Evolutionary conservation across 2,888 invertebrate genomes (phyloP), one percentile per base, ranked within the genome.

Genomic region (Palloptera scutellata): DNA sequence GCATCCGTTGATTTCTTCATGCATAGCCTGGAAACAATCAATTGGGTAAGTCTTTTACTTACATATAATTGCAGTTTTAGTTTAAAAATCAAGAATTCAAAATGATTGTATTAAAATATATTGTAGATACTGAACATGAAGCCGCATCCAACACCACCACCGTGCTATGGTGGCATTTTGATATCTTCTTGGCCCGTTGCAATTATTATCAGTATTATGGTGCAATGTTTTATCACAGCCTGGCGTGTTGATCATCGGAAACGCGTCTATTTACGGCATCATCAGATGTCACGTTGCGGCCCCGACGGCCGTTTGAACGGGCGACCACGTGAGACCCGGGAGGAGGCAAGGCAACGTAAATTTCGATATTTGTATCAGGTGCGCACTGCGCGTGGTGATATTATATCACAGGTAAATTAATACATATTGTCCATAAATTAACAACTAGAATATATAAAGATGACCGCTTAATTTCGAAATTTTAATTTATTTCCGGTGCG

Each of bases 331-430:
- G 91, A 93, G 79, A 91, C 92, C 68, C 87, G 91, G 64, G 93
- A 93, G 71, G 92, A 93, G 84, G 89, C 92, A 84, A 88, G 92
- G 65, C 94, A 94, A 83, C 90, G 92, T 81, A 93, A 93, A 83
- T 95, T 94, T 83, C 87, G 95, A 73, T 95, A 95, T 81, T 86
- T 95, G 73, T 95, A 95, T 86, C 95, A 95, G 86, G 93, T 95
- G 67, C 89, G 95, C 75, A 92, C 95, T 10, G 92, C 93, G 41
- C 93, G 95, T 77, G 95, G 95, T 13, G 95, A 95, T 85, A 94
- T 95, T 72, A 94, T 95, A 75, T 93, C 94, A 74, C 94, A 95
- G 90, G 94, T 91, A 81, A 72, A 76, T 68, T 13, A 57, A 12
- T 52, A 13, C 17, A 12, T 8, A 40, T 45, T 55, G 40, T 9